These are phyloP conservation scores for Maconellicoccus hirsutus DNA, from an alignment of 1,140 invertebrate genomes.

Conservation along the genomic window DNA sequence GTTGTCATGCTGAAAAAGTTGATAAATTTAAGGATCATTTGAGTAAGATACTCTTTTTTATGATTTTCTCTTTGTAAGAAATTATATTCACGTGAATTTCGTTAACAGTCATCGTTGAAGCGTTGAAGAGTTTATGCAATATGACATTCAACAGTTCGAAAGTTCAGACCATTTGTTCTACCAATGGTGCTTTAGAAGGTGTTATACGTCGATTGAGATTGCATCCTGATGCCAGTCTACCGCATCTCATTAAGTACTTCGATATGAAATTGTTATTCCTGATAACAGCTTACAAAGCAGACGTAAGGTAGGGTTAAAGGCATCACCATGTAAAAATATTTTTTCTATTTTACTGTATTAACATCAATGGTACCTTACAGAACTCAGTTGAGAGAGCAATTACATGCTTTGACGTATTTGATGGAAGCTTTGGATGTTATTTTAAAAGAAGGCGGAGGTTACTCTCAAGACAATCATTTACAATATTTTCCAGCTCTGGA, in stretches of 20 bases:
- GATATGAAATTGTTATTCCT: slow-evolving; percentile 82
- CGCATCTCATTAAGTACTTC: slow-evolving; percentile 65
- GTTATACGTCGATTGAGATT: slow-evolving; percentile 61
- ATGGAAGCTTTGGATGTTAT: slow-evolving; percentile 68
- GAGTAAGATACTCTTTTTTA: slow-evolving; percentile 10
- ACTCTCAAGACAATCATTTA: slow-evolving; percentile 14
- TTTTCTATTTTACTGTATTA: background rate
- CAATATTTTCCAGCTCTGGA: slow-evolving; percentile 1
- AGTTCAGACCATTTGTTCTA: slow-evolving; percentile 53
- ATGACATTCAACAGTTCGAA: slow-evolving; percentile 67
- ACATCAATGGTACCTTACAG: slow-evolving; percentile 35
- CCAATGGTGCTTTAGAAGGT: slow-evolving; percentile 57
- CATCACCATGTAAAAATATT: background rate
- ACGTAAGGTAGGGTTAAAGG: slow-evolving; percentile 39
- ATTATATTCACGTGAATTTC: background rate
- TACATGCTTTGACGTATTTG: slow-evolving; percentile 68
- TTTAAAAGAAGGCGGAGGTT: slow-evolving; percentile 38
- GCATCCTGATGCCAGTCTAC: slow-evolving; percentile 44
- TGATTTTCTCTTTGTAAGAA: background rate
- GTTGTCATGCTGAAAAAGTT: slow-evolving; percentile 14
- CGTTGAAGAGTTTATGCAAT: slow-evolving; percentile 81
- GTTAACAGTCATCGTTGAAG: slow-evolving; percentile 54
- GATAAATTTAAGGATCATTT: slow-evolving; percentile 19
- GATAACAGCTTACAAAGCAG: slow-evolving; percentile 63
- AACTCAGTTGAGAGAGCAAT: slow-evolving; percentile 55